phyloP scores from a whole-genome alignment of 2,113 vertebrate species.

The Halichoeres trimaculatus region DNA sequence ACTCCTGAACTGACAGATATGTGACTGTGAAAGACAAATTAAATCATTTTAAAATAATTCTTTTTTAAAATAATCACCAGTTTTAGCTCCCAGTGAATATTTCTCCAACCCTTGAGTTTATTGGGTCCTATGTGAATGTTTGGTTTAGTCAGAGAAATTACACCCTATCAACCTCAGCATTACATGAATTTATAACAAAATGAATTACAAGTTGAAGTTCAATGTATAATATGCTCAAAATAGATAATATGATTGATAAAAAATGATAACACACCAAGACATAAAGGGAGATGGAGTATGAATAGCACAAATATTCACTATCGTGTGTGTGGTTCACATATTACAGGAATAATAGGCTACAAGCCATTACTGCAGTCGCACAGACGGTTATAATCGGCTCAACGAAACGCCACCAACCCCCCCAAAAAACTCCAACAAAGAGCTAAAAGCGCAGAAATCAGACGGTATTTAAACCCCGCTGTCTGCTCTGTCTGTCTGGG shows the following conservation, averaged over 20 bases:
- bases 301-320: neutral
- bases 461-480: constrained; percentile 67
- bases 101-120: too few species aligned
- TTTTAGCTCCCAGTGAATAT: neutral
- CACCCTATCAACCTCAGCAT: too few species aligned
- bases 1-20: neutral
- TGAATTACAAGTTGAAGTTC: neutral
- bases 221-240: neutral
- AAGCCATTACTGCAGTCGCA: constrained; percentile 39
- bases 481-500: constrained; percentile 52
- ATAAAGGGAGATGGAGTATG: too few species aligned
- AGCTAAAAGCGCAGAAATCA: constrained; percentile 55
- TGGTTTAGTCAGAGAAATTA: too few species aligned
- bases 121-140: too few species aligned
- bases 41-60: too few species aligned
- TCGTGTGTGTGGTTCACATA: constrained; percentile 8
- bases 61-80: neutral
- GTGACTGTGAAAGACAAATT: too few species aligned
- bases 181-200: neutral
- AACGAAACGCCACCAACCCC: constrained; percentile 42
- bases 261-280: neutral
- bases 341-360: constrained; percentile 18
- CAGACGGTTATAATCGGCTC: constrained; percentile 78
- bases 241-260: neutral
- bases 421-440: constrained; percentile 66